phyloP scores from a whole-genome alignment of 1,140 invertebrate species.

The Pseudomyrmex concolor region DNA sequence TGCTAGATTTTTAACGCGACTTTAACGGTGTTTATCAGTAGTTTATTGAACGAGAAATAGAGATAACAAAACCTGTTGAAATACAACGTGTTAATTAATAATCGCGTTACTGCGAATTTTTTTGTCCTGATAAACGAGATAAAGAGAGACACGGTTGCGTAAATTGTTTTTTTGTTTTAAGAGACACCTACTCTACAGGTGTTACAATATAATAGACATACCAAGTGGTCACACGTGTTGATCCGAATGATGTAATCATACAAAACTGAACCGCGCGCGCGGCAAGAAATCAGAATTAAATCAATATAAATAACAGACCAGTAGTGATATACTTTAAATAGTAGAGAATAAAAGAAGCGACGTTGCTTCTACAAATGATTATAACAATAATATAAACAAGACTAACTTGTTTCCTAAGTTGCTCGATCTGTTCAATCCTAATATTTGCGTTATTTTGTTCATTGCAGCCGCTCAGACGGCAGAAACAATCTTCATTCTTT shows the following conservation, averaged over 20 bases:
- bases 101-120: too few relatives aligned
- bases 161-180: background rate
- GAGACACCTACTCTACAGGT: background rate
- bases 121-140: too few relatives aligned
- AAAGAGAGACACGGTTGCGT: too few relatives aligned
- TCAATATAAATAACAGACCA: background rate
- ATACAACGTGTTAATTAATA: too few relatives aligned
- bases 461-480: slow-evolving; percentile 89
- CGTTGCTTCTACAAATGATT: too few relatives aligned
- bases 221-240: background rate
- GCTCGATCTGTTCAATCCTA: background rate
- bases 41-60: too few relatives aligned
- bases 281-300: slow-evolving; percentile 18
- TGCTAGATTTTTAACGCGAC: too few relatives aligned
- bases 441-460: background rate
- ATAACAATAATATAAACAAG: background rate
- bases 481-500: slow-evolving; percentile 92
- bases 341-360: too few relatives aligned
- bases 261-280: background rate
- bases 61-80: too few relatives aligned
- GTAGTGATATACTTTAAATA: too few relatives aligned
- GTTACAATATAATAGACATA: slow-evolving; percentile 12
- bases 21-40: too few relatives aligned
- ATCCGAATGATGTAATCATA: background rate
- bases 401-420: background rate